Evolutionary conservation across 2,113 vertebrate genomes (phyloP).

Genomic region (Trachemys scripta): DNA sequence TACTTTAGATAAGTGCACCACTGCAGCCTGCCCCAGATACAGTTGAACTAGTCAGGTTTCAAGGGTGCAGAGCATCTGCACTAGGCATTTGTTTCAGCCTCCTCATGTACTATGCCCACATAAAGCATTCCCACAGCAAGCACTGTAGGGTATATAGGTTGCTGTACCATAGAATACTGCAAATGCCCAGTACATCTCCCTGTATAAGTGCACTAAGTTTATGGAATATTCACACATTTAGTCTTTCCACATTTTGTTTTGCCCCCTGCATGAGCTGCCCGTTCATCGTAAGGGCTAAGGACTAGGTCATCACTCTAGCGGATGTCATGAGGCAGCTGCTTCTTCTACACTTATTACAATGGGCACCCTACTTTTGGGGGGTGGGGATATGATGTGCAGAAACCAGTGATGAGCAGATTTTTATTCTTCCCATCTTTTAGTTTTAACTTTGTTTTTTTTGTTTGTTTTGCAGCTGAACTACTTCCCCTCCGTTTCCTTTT

Average conservation of each 20-base stretch:
- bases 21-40: not conserved
- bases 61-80: not conserved
- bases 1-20: not conserved
- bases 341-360: not conserved
- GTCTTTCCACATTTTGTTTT: not conserved
- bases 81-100: not conserved
- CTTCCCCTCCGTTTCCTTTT: not conserved
- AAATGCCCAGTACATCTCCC: not conserved
- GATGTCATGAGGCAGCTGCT: not conserved
- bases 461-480: not conserved
- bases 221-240: not conserved
- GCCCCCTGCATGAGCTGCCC: not conserved
- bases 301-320: not conserved
- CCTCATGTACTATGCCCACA: not conserved
- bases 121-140: not conserved
- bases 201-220: not conserved
- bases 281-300: not conserved
- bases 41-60: not conserved
- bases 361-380: not conserved
- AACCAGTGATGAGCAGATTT: not conserved
- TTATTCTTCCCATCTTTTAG: not conserved
- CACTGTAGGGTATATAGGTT: not conserved
- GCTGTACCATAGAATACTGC: not conserved
- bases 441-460: not conserved
- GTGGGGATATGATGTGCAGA: not conserved